Evolutionary conservation across 30 jellyfish, hydroid and myxozoan species (phyloP).

Genomic region (Rhopilema esculentum): DNA sequence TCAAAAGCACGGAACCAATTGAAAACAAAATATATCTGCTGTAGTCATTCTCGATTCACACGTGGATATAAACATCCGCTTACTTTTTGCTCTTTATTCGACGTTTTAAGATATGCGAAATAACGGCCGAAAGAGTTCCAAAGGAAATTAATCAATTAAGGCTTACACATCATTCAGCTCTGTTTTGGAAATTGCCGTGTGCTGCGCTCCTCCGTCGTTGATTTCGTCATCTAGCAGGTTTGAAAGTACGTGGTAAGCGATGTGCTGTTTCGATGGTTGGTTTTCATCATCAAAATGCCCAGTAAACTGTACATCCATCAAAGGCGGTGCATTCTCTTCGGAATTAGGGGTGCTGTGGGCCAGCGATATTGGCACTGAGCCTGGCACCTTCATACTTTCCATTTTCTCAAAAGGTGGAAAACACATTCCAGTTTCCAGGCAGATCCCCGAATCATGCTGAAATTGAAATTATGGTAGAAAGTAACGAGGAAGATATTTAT

Average conservation of each 20-base stretch:
- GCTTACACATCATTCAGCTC: constrained; percentile 65
- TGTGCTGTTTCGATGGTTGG: constrained; percentile 77
- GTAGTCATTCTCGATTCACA: too few species aligned
- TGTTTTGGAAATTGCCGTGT: constrained; percentile 1
- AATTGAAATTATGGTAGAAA: neutral
- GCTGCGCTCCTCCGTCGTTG: constrained; percentile 77
- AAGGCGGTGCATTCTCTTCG: constrained; percentile 70
- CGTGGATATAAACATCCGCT: too few species aligned
- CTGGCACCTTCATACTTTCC: constrained; percentile 16
- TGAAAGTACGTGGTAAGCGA: constrained; percentile 92
- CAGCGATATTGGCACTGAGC: constrained; percentile 61
- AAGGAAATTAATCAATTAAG: too few species aligned
- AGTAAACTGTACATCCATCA: constrained; percentile 54
- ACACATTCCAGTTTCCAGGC: constrained; percentile 55
- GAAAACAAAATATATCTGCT: too few species aligned
- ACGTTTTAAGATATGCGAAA: too few species aligned
- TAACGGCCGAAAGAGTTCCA: too few species aligned
- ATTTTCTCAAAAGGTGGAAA: constrained; percentile 35
- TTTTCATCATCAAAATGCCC: constrained; percentile 37
- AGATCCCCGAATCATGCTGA: constrained; percentile 72
- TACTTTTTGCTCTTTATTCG: too few species aligned
- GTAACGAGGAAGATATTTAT: too few species aligned
- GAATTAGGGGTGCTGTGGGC: constrained; percentile 81
- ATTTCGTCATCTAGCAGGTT: constrained; percentile 94
- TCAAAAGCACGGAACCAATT: too few species aligned